phyloP scores from a whole-genome alignment of 2,113 vertebrate genomes.

The Phasianus colchicus region DNA sequence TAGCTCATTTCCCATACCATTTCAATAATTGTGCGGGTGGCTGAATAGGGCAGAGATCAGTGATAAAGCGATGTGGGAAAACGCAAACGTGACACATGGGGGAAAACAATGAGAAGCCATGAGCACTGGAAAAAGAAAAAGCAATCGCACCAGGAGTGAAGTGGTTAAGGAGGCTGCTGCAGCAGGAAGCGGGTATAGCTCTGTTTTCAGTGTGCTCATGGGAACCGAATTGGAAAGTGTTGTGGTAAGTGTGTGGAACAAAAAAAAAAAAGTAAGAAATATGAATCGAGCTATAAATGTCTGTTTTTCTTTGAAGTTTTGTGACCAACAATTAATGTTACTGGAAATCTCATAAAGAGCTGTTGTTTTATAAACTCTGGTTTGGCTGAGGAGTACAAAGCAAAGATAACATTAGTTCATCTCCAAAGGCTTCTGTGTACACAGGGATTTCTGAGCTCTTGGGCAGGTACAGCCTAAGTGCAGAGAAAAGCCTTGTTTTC shows the following conservation, averaged over 20 bases:
- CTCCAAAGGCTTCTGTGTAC: not conserved
- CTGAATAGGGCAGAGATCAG: conserved; percentile 51
- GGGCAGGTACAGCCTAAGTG: not conserved
- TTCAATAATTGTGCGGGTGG: conserved; percentile 62
- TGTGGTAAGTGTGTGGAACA: conserved; percentile 81
- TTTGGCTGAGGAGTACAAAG: conserved; percentile 46
- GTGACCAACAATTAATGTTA: conserved; percentile 81
- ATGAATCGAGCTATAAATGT: conserved; percentile 83
- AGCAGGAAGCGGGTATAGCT: conserved; percentile 82
- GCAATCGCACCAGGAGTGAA: conserved; percentile 47
- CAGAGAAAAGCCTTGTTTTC: not conserved
- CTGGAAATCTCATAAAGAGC: conserved; percentile 77
- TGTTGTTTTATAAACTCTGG: conserved; percentile 71
- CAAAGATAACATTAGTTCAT: not conserved
- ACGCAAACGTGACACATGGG: conserved; percentile 67
- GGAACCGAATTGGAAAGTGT: conserved; percentile 83
- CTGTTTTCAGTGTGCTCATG: conserved; percentile 79
- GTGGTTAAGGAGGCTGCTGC: conserved; percentile 76
- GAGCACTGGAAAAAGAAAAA: conserved; percentile 66
- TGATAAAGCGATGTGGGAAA: conserved; percentile 73
- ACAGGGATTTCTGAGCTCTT: not conserved
- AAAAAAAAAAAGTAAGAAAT: conserved; percentile 15
- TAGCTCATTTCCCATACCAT: not conserved
- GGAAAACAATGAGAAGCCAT: conserved; percentile 73
- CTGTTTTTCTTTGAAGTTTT: conserved; percentile 81